Conservation (phyloP, 2,113 vertebrate genomes). For the Sterrhoptilus dennistouni region DNA sequence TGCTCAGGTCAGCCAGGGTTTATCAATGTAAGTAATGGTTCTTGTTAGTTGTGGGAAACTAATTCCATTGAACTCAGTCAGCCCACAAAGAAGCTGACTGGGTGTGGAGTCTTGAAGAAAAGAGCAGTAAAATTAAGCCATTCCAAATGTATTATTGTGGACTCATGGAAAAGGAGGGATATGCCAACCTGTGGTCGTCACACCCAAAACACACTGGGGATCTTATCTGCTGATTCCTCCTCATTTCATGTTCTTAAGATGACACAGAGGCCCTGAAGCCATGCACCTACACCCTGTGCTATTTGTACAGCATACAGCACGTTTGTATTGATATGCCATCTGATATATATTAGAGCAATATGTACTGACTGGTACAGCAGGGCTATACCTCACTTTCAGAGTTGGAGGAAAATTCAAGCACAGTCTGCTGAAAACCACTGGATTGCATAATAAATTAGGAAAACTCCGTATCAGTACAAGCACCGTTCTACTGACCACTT, state of each 20-base stretch:
- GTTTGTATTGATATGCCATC: not conserved
- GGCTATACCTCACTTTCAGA: not conserved
- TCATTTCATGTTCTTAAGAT: not conserved
- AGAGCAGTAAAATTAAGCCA: not conserved
- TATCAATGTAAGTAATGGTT: not conserved
- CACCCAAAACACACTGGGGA: not conserved
- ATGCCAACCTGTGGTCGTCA: not conserved
- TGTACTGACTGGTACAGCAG: not conserved
- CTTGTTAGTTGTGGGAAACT: not conserved
- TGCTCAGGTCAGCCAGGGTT: not conserved
- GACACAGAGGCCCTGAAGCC: not conserved
- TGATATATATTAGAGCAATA: not conserved
- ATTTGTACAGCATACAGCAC: not conserved
- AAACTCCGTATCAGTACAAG: not conserved
- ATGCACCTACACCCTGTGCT: not conserved
- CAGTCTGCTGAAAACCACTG: not conserved
- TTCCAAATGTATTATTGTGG: not conserved
- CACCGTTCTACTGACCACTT: not conserved
- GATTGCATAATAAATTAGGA: not conserved
- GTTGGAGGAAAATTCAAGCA: not conserved
- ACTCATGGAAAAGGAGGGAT: not conserved
- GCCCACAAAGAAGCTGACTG: not conserved
- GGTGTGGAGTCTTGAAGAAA: not conserved
- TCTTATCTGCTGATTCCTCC: not conserved
- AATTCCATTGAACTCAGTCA: not conserved